Evolutionary conservation across 2,888 invertebrate species (phyloP).

Genomic region (Hydraecia micacea): DNA sequence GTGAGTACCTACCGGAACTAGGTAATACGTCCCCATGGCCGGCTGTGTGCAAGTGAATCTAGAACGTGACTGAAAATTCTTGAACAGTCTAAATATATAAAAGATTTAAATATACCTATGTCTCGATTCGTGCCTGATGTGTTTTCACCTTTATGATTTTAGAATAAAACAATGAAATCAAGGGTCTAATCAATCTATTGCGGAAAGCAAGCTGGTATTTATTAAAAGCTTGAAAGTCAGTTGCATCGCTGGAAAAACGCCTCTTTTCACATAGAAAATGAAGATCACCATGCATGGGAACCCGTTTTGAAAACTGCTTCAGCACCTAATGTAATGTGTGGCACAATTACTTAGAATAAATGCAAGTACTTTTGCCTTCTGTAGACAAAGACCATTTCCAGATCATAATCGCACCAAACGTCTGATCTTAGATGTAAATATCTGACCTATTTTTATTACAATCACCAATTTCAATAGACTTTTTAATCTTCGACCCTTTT

Average conservation of each 20-base stretch:
- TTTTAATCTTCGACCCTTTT: constrained; percentile 31
- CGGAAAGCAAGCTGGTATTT: neutral
- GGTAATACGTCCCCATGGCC: neutral
- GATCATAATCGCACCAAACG: neutral
- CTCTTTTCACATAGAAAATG: neutral
- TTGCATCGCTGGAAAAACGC: neutral
- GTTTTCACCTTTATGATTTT: neutral
- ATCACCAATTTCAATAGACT: constrained; percentile 22
- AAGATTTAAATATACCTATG: neutral
- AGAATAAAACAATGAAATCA: neutral
- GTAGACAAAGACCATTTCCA: neutral
- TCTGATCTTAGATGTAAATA: neutral
- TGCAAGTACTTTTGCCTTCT: neutral
- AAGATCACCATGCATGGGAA: neutral
- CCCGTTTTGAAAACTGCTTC: neutral
- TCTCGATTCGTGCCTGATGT: neutral
- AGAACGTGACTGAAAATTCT: constrained; percentile 30
- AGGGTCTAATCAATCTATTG: too few relatives aligned
- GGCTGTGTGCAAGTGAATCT: constrained; percentile 3
- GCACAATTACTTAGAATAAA: constrained; percentile 1
- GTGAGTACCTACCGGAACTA: neutral
- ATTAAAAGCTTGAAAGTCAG: neutral
- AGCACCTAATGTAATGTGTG: neutral
- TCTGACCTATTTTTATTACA: constrained; percentile 14
- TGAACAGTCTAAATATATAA: neutral